phyloP scores from a whole-genome alignment of 1,140 invertebrate genomes.

The Drosophila navojoa region DNA sequence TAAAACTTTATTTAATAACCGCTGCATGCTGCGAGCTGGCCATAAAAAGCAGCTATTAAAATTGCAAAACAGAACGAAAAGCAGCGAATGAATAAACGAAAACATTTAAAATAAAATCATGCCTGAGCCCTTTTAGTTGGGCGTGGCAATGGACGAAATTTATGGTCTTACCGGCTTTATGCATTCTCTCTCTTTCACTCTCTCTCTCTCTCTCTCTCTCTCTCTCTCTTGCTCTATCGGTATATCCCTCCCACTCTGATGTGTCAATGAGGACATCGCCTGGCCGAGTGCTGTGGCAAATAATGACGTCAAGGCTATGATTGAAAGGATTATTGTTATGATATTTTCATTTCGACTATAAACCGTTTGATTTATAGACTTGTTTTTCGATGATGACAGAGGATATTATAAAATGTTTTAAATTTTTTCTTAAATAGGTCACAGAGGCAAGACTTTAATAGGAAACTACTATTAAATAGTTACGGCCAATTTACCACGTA shows the following conservation, averaged over 20 bases:
- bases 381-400: background rate
- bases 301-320: background rate
- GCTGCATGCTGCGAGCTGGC: slow-evolving; percentile 39
- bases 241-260: background rate
- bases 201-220: background rate
- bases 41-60: slow-evolving; percentile 75
- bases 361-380: background rate
- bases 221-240: background rate
- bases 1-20: slow-evolving; percentile 80
- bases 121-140: slow-evolving; percentile 20
- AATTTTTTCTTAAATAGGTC: too few relatives aligned
- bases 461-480: too few relatives aligned
- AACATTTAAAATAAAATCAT: slow-evolving; percentile 71
- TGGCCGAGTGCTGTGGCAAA: background rate
- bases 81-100: slow-evolving; percentile 48
- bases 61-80: slow-evolving; percentile 33
- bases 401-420: too few relatives aligned
- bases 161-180: slow-evolving; percentile 56
- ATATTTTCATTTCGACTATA: background rate
- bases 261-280: slow-evolving; percentile 23
- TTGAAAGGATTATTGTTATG: background rate
- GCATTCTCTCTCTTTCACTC: background rate
- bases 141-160: background rate
- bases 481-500: too few relatives aligned
- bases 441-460: too few relatives aligned